Base-by-base conservation (phyloP, 2,113 vertebrate genomes). In the Gallinago paraguaiae region DNA sequence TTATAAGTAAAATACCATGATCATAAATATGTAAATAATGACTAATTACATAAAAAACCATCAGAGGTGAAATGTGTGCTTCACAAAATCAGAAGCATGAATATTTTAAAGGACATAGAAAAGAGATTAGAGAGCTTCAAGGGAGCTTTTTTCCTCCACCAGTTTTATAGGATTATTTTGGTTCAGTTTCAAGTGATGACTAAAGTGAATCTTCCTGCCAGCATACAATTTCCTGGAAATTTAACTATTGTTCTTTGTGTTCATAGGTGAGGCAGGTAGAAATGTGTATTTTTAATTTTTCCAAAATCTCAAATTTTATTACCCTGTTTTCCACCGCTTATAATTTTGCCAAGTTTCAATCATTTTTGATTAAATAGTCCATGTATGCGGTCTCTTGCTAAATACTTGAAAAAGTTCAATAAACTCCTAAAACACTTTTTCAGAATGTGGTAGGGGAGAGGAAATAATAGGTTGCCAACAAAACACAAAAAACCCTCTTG, bases 361-460 rank as follows among this genome's bases (percentile, higher is more conserved):
- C 1, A 48, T 60, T 91, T 51, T 8, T 5, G 10, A n/a, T 60
- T 2, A 88, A 81, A 41, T 54, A 70, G 3, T 33, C 13, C 7
- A 6, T 46, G 6, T 35, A 35, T 46, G 3, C 8, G 39, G 2
- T 25, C 11, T 90, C 13, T 14, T 43, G 9, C 2, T 68, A 86
- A 56, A 45, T 48, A 33, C 4, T 71, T 46, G 14, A 65, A 17
- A 65, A 54, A 60, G 24, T 50, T 76, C 31, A 50, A 2, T 57
- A 31, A 60, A 54, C 11, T 46, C 15, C 13, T 69, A 5, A 69
- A 64, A 33, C 2, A 22, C 0, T 60, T 84, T 57, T 74, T 70
- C 67, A 75, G 24, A 77, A 63, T 68, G 3, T 35, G 4, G 15
- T 35, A 4, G 1, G 5, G 2, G 4, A 25, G 2, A 7, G 4